Evolutionary conservation across 2,113 vertebrate genomes (phyloP), one percentile per base, ranked within the genome.

Genomic region (Oreotrochilus melanogaster): DNA sequence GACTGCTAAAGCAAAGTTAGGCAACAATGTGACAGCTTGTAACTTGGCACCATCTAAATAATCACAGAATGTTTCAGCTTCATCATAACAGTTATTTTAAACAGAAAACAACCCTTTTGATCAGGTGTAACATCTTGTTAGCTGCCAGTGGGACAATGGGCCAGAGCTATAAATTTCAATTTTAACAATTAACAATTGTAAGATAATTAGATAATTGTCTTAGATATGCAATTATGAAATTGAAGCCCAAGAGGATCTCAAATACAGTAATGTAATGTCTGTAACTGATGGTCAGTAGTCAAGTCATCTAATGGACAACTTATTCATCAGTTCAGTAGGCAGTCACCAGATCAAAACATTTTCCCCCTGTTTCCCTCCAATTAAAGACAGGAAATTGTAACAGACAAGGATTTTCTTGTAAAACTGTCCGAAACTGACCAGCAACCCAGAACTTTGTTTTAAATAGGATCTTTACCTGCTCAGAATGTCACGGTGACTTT

Each of bases 351-450:
- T 76, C 54, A 66, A 78, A 73, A 25, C 7, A 42, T 88, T 95
- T 87, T 82, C 16, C 25, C 50, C 24, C 27, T 28, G 6, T 62
- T 89, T 67, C 66, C 23, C 47, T 82, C 9, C 62, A 79, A 56
- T 31, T 76, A 70, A 92, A 56, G 54, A 18, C 21, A 78, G 81
- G 85, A 89, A 89, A 92, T 93, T 88, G 56, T 64, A 86, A 90
- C 48, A 89, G 89, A 91, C 71, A 94, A 85, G 60, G 27, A 61
- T 92, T 88, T 88, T 66, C 86, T 73, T 64, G 39, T 95, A 93
- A 96, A 96, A 86, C 67, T 86, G 92, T 83, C 78, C 71, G 71
- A 81, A 51, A 56, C n/a, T 89, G 82, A 94, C 43, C 35, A 56
- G 43, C 56, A 71, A 60, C 60, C 35, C 60, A 71, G 72, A 96